A percentile compares a stretch with the other conserved stretches of the same genome.
Conservation (phyloP, 2,113 vertebrate species). For the Myiagra hebetior region DNA sequence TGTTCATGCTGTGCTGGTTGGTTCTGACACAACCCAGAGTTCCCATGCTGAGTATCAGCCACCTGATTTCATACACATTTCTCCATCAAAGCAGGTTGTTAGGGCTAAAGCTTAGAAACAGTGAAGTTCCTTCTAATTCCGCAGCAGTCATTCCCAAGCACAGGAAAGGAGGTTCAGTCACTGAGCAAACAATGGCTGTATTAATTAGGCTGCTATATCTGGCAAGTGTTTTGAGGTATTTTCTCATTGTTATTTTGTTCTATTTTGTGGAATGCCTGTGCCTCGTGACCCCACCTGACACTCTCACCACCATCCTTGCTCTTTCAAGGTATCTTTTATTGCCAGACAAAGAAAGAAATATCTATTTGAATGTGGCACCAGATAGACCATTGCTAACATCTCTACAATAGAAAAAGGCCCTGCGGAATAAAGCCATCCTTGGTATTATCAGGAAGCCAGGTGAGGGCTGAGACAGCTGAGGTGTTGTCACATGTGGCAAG, state of each 20-base stretch:
- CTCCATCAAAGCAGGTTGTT: constrained; percentile 25
- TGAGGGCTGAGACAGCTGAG: neutral
- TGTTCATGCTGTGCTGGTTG: neutral
- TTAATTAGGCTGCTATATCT: constrained; percentile 51
- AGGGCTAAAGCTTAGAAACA: constrained; percentile 19
- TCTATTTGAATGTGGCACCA: constrained; percentile 39
- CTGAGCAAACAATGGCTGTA: constrained; percentile 25
- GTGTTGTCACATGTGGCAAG: neutral
- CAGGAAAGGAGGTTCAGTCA: neutral
- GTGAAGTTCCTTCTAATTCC: neutral
- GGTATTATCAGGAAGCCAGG: neutral
- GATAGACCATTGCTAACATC: constrained; percentile 1
- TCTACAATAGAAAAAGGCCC: neutral
- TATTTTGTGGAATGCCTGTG: neutral
- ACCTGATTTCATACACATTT: neutral
- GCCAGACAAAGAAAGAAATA: constrained; percentile 45
- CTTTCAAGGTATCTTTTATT: constrained; percentile 51
- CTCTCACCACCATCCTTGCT: constrained; percentile 34
- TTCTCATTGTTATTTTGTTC: constrained; percentile 32
- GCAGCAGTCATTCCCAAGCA: neutral
- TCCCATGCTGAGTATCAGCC: neutral
- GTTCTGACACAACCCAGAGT: constrained; percentile 17
- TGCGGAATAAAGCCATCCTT: neutral
- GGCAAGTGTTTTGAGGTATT: constrained; percentile 42
- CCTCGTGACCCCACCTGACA: constrained; percentile 33